Evolutionary conservation across 2,888 invertebrate species (phyloP).

Genomic region (Apomyelois bistriatella): DNA sequence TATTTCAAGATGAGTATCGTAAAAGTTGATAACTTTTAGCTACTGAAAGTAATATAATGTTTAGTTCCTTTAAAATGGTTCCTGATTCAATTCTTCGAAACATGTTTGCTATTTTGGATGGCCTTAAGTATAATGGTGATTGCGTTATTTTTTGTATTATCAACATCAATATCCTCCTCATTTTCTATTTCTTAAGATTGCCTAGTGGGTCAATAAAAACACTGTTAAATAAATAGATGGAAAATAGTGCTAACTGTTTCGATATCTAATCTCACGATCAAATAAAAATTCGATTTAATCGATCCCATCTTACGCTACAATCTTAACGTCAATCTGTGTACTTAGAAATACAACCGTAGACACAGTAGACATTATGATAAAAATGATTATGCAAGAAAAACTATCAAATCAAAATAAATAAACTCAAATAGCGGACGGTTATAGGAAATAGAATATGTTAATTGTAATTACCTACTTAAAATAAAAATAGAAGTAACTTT

Average conservation of each 20-base stretch:
- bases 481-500: neutral
- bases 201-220: conserved; percentile 1
- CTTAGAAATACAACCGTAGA: conserved; percentile 20
- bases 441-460: neutral
- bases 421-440: neutral
- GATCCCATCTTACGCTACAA: conserved; percentile 22
- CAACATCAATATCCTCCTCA: too few species aligned
- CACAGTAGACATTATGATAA: neutral
- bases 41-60: conserved; percentile 1
- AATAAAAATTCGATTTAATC: conserved; percentile 30
- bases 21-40: neutral
- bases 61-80: neutral
- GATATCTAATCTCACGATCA: conserved; percentile 15
- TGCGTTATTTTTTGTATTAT: too few species aligned
- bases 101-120: neutral
- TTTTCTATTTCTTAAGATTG: too few species aligned
- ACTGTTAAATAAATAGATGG: conserved; percentile 9
- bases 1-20: conserved; percentile 10
- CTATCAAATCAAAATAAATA: neutral
- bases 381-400: neutral
- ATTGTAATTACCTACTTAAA: neutral
- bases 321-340: conserved; percentile 36
- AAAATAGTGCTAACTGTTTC: too few species aligned
- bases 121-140: too few species aligned
- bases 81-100: neutral